A percentile compares a stretch with the other conserved stretches of the same genome.
Evolutionary conservation across 1,140 invertebrate genomes (phyloP).

Genomic region (Drosophila willistoni): DNA sequence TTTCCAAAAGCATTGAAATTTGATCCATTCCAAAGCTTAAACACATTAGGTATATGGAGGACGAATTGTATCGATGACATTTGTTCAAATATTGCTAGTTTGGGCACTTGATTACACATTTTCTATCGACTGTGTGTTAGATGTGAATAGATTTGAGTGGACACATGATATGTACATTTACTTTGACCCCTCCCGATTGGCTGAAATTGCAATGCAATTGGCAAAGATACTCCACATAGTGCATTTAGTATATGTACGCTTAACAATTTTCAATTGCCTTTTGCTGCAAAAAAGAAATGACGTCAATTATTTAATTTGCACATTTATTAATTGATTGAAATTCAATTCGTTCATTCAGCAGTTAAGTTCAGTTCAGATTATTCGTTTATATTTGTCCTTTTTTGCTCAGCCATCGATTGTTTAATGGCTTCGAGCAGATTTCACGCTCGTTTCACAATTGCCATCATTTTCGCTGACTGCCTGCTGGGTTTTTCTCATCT

Average conservation of each 20-base stretch:
- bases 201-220: neutral
- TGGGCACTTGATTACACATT: neutral
- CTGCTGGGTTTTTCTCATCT: neutral
- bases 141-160: neutral
- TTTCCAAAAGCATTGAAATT: too few relatives aligned
- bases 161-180: neutral
- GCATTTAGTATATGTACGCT: slow-evolving; percentile 9
- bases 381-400: slow-evolving; percentile 17
- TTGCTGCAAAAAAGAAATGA: slow-evolving; percentile 36
- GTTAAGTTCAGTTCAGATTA: neutral
- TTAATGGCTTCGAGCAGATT: slow-evolving; percentile 55
- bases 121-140: neutral
- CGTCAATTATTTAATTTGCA: slow-evolving; percentile 55
- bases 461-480: slow-evolving; percentile 27
- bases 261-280: slow-evolving; percentile 23
- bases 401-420: slow-evolving; percentile 21
- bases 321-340: slow-evolving; percentile 63
- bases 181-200: neutral
- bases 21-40: too few relatives aligned
- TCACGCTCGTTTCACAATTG: slow-evolving; percentile 22
- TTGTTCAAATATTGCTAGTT: neutral
- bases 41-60: too few relatives aligned
- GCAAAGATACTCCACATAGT: neutral
- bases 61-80: too few relatives aligned
- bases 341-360: slow-evolving; percentile 31